These are phyloP conservation scores for Aspidiotus destructor DNA, from an alignment of 2,888 invertebrate species.

Conservation along the genomic window DNA sequence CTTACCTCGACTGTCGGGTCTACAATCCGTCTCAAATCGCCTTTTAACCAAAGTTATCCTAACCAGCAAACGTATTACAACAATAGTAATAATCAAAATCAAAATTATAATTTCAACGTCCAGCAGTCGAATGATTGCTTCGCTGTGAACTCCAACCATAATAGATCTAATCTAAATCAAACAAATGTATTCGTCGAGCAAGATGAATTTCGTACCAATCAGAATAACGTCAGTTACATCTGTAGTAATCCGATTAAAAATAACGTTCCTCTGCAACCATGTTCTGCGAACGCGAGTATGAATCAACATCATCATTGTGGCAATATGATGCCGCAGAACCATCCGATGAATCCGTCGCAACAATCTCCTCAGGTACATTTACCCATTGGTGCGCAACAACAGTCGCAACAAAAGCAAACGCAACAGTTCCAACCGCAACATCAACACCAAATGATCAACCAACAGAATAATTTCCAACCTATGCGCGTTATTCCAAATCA, in stretches of 20 bases:
- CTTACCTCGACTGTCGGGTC: constrained; percentile 14
- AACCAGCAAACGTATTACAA: constrained; percentile 22
- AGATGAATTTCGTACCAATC: constrained; percentile 2
- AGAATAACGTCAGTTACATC: constrained; percentile 11
- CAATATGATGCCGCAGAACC: constrained; percentile 11
- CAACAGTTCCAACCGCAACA: constrained; percentile 9
- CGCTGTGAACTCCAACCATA: constrained; percentile 12
- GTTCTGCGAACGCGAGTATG: not conserved
- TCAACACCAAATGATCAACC: not conserved
- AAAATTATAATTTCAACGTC: constrained; percentile 22
- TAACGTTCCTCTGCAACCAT: constrained; percentile 1
- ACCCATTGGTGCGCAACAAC: constrained; percentile 3
- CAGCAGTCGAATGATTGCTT: constrained; percentile 11
- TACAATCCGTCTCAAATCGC: constrained; percentile 18
- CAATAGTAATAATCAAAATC: not conserved
- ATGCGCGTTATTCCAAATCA: constrained; percentile 25
- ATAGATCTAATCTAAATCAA: constrained; percentile 13
- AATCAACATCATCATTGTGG: constrained; percentile 20
- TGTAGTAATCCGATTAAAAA: constrained; percentile 18
- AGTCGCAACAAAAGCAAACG: constrained; percentile 1
- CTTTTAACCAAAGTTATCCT: constrained; percentile 16
- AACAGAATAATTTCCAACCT: constrained; percentile 18
- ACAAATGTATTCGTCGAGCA: not conserved
- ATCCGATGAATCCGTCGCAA: constrained; percentile 12
- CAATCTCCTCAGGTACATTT: constrained; percentile 5